These are phyloP conservation scores for Drosophila eohydei DNA, from an alignment of 2,888 invertebrate genomes.

Conservation along the genomic window DNA sequence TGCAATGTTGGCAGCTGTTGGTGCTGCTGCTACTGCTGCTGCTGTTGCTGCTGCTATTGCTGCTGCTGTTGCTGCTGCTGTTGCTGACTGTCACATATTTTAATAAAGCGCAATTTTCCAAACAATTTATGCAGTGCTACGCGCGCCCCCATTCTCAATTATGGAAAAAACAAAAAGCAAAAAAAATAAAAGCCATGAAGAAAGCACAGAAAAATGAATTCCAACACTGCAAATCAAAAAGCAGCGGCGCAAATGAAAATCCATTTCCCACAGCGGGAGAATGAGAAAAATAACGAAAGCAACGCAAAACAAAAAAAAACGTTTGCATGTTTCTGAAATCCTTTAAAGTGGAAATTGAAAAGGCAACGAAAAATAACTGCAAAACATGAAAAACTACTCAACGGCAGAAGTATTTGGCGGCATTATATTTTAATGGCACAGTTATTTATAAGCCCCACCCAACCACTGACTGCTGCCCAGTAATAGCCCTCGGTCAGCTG, in stretches of 20 bases:
- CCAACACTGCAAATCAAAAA: slow-evolving; percentile 43
- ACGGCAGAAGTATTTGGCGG: slow-evolving; percentile 4
- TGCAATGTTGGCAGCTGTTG: slow-evolving; percentile 3
- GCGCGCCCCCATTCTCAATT: slow-evolving; percentile 21
- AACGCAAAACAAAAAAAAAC: neutral
- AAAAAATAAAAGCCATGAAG: neutral
- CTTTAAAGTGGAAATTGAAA: slow-evolving; percentile 54
- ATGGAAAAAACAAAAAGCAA: neutral
- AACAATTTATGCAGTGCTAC: slow-evolving; percentile 55
- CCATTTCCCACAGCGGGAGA: slow-evolving; percentile 38
- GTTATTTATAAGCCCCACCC: slow-evolving; percentile 11
- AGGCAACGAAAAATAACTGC: slow-evolving; percentile 36
- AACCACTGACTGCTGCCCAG: neutral
- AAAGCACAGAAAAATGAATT: slow-evolving; percentile 8
- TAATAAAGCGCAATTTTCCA: slow-evolving; percentile 47
- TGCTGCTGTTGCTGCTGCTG: slow-evolving; percentile 3
- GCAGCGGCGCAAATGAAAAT: slow-evolving; percentile 50
- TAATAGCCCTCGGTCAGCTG: slow-evolving; percentile 33
- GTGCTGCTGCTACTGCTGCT: neutral
- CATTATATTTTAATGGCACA: slow-evolving; percentile 34
- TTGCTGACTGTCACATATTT: slow-evolving; percentile 37
- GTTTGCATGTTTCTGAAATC: slow-evolving; percentile 47
- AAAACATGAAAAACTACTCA: slow-evolving; percentile 70
- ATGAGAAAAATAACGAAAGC: neutral
- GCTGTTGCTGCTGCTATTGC: slow-evolving; percentile 10